Evolutionary conservation across 2,888 invertebrate genomes (phyloP), one percentile per base, ranked within the genome.

Genomic region (Adelognathus sp.): DNA sequence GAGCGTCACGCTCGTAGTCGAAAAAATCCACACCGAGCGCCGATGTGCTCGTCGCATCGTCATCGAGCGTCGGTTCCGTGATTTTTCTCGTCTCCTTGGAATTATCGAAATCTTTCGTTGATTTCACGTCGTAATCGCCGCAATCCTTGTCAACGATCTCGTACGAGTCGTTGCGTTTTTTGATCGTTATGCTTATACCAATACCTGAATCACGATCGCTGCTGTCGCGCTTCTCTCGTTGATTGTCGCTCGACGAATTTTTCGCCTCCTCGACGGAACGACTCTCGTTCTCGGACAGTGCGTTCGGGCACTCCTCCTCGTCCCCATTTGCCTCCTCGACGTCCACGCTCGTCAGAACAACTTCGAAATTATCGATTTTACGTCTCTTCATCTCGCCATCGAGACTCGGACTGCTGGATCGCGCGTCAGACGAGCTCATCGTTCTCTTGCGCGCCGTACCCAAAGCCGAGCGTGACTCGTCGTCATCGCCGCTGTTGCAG

Each of bases 141-240:
- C 63, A 79, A 56, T 87, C 86, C 70, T 83, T 89, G 24, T 85
- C 86, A 9, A 91, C 89, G 74, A 91, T 87, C 77, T 90, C 89
- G 78, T 90, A 91, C 0, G 89, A 90, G 85, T 90, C 84, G 72
- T 91, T 90, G 54, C 86, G 89, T 71, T 90, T 91, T 67, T 91
- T 91, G 29, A 91, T 91, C 14, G 88, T 90, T 66, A 90, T 90
- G 41, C 85, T 89, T 58, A 91, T 88, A 18, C 89, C 90, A 78
- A 86, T 87, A 21, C 87, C 86, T 31, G 88, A 88, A 76, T 89
- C 88, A n/a, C 83, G 80, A 66, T 90, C 88, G 74, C 82, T 87
- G 73, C 81, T 86, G 50, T 73, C 85, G 14, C 84, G 67, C 5
- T 84, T 81, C 14, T 72, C 79, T 3, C 66, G 71, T 6, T 56